These are phyloP conservation scores for Caenorhabditis japonica DNA, from an alignment of 2,888 invertebrate genomes.

Conservation along the genomic window DNA sequence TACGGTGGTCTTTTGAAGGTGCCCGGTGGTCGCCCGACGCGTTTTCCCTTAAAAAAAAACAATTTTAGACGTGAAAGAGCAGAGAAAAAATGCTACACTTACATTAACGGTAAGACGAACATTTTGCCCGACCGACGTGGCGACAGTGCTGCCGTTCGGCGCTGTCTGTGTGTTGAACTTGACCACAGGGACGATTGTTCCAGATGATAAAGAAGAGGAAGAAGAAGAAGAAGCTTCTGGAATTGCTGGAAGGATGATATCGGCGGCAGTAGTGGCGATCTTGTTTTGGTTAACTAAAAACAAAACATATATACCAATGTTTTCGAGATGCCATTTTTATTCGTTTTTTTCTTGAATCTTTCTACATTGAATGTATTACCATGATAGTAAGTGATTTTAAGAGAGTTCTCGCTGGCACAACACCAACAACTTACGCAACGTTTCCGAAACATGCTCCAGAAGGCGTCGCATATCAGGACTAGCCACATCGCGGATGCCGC, in stretches of 20 bases:
- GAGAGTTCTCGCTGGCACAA: too few relatives aligned
- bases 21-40: constrained; percentile 61
- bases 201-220: not conserved
- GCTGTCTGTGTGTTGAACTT: constrained; percentile 37
- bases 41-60: constrained; percentile 62
- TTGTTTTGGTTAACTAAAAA: too few relatives aligned
- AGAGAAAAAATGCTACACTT: not conserved
- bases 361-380: too few relatives aligned
- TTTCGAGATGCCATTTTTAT: too few relatives aligned
- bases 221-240: not conserved
- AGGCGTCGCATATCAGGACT: constrained; percentile 2
- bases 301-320: too few relatives aligned
- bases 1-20: constrained; percentile 59
- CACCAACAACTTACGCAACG: not conserved
- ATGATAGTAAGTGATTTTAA: too few relatives aligned
- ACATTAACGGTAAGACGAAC: constrained; percentile 49
- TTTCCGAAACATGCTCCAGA: constrained; percentile 24
- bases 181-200: constrained; percentile 29
- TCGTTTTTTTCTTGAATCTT: too few relatives aligned
- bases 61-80: too few relatives aligned
- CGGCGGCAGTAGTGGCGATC: too few relatives aligned
- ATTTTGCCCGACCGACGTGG: constrained; percentile 42
- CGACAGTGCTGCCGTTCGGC: constrained; percentile 38
- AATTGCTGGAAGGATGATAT: too few relatives aligned
- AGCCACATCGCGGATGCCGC: not conserved